Evolutionary conservation across 2,797 vertebrate genomes (phyloP), one percentile per base, ranked within the genome.

Genomic region (Takifugu ocellatus): DNA sequence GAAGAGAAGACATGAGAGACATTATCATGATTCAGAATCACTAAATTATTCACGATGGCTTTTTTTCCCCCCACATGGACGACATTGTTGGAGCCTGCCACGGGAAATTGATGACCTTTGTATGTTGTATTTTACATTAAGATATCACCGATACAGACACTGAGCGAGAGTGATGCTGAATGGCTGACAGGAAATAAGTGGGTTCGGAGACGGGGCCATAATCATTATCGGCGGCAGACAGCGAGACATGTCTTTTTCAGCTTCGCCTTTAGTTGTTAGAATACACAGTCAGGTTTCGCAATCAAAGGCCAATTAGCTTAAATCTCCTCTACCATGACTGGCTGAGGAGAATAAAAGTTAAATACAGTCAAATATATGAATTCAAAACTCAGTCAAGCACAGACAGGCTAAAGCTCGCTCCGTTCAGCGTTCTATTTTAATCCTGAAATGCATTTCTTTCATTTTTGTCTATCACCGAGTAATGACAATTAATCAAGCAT

Each of bases 401-500:
- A 54, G 71, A 31, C 46, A 16, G 54, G 60, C 70, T 76, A 74
- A 79, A 76, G 67, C 73, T 72, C 26, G 4, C 71, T 80, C 85
- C 85, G 79, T 74, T 76, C 80, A 59, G 59, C 78, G 77, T 75
- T 83, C 74, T 68, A 75, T 79, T 85, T 83, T 85, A 82, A 85
- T 84, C 84, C 83, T 48, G 49, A 82, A 84, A 79, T 63, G 75
- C 80, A 79, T 87, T 86, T 81, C 68, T 79, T 72, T 59, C 70
- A 77, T 77, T 85, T 80, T 81, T 86, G 78, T 88, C 79, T 88
- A 75, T 79, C 36, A 49, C 51, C 43, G 65, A 82, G 84, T 88
- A 90, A 91, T 90, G 83, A 86, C 87, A 87, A 90, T 89, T 90
- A 90, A 91, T 90, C 90, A 92, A 88, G 88, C 90, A 83, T 91